Evolutionary conservation across 2,797 vertebrate genomes (phyloP).

Genomic region (Epinephelus awoara): DNA sequence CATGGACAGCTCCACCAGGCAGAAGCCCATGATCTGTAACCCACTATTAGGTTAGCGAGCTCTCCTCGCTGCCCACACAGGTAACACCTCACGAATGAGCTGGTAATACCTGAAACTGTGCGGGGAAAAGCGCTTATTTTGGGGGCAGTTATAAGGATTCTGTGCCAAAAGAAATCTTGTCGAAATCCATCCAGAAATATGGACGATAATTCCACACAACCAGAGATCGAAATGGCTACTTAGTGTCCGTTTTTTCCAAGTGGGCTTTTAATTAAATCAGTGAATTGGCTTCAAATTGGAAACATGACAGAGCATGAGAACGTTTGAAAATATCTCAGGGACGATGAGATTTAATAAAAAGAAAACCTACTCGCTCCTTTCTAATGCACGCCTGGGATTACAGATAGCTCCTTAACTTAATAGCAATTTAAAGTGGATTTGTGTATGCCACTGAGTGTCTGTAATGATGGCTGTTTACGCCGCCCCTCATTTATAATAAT

Average conservation of each 20-base stretch:
- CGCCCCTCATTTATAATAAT: constrained; percentile 97
- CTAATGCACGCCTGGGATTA: constrained; percentile 86
- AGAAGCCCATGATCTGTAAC: constrained; percentile 53
- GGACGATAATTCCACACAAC: constrained; percentile 55
- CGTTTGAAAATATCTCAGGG: constrained; percentile 83
- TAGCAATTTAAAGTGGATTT: constrained; percentile 92
- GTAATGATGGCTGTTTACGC: constrained; percentile 92
- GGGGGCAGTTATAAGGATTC: neutral
- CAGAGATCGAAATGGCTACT: constrained; percentile 75
- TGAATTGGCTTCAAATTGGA: constrained; percentile 79
- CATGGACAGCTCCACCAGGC: constrained; percentile 64
- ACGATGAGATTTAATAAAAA: constrained; percentile 85
- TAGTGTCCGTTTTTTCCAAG: constrained; percentile 78
- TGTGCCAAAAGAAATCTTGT: constrained; percentile 31
- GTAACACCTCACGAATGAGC: constrained; percentile 33
- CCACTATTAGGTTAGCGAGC: constrained; percentile 57
- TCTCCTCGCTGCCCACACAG: constrained; percentile 47
- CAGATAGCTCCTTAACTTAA: constrained; percentile 90
- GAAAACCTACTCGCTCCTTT: constrained; percentile 80
- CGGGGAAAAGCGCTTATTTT: constrained; percentile 6
- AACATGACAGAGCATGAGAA: constrained; percentile 81
- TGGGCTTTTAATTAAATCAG: constrained; percentile 84
- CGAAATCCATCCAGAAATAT: constrained; percentile 55
- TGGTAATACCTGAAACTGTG: constrained; percentile 21
- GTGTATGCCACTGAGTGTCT: constrained; percentile 90